Evolutionary conservation across 1,140 invertebrate genomes (phyloP).

Genomic region (Heliconius melpomene): DNA sequence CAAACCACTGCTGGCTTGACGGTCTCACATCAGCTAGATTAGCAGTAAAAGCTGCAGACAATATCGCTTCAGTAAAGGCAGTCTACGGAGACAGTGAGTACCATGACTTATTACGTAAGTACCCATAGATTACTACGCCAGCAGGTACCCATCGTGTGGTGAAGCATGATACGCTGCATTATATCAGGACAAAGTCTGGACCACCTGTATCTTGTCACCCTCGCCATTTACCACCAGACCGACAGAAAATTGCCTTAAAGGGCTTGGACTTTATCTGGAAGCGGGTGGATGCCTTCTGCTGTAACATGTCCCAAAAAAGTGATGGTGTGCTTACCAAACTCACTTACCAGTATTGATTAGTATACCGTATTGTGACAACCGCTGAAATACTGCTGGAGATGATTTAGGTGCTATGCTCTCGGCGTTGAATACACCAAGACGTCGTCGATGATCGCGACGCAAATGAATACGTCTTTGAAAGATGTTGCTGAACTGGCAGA

Average conservation of each 20-base stretch:
- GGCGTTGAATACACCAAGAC: constrained; percentile 44
- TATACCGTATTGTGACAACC: constrained; percentile 45
- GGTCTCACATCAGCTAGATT: background rate
- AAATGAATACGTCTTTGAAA: too few species aligned
- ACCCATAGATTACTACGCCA: background rate
- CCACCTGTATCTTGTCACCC: constrained; percentile 13
- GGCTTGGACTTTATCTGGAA: constrained; percentile 35
- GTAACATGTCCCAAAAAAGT: background rate
- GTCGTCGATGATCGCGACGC: too few species aligned
- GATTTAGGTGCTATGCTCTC: constrained; percentile 18
- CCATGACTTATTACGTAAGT: background rate
- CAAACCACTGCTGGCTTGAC: constrained; percentile 17
- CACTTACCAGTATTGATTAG: constrained; percentile 42
- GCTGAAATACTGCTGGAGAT: constrained; percentile 32
- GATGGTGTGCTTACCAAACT: background rate
- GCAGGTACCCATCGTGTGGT: background rate
- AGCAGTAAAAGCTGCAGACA: too few species aligned
- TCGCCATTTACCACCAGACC: background rate
- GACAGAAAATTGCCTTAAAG: constrained; percentile 21
- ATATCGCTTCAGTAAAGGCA: background rate
- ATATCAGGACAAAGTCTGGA: constrained; percentile 12
- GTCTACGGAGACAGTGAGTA: constrained; percentile 17
- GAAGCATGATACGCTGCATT: background rate
- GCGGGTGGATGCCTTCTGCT: constrained; percentile 35
- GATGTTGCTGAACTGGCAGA: too few species aligned